Percentiles rank a stretch among this genome's conserved stretches.
Evolutionary conservation across 2,888 invertebrate genomes (phyloP).

Genomic region (Kryphioiulus occultus): DNA sequence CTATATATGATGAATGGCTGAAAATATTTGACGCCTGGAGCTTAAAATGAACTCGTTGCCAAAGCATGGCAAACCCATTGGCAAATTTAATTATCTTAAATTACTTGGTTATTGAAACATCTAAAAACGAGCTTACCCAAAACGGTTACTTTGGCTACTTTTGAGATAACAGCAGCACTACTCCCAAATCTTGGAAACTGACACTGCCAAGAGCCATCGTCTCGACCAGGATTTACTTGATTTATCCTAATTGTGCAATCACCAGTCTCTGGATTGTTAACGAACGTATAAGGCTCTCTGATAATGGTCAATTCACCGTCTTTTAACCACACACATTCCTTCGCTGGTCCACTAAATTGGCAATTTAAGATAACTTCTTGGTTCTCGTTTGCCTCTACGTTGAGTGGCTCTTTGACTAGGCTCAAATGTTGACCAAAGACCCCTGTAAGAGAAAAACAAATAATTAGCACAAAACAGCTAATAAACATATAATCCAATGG

Average conservation of each 20-base stretch:
- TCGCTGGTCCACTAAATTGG: conserved; percentile 48
- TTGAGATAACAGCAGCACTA: conserved; percentile 49
- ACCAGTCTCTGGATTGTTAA: conserved; percentile 48
- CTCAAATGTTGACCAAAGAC: conserved; percentile 35
- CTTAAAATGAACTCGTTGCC: no score
- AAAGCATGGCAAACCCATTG: no score
- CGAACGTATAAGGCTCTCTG: conserved; percentile 47
- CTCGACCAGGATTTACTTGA: conserved; percentile 24
- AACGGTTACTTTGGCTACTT: conserved; percentile 47
- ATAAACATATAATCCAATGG: no score
- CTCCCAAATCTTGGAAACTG: conserved; percentile 48
- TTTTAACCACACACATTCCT: conserved; percentile 50
- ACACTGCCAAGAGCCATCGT: conserved; percentile 50
- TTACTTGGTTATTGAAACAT: no score
- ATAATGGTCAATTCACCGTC: conserved; percentile 50
- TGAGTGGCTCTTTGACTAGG: conserved; percentile 43
- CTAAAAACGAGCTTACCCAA: conserved; percentile 41
- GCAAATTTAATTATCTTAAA: no score
- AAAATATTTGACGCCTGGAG: no score
- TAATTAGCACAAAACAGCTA: neutral
- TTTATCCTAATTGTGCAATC: conserved; percentile 49
- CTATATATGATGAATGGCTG: no score
- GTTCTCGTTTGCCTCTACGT: conserved; percentile 36
- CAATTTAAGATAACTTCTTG: conserved; percentile 47
- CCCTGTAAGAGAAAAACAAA: neutral